These are phyloP conservation scores for Sminthopsis crassicaudata DNA, from an alignment of 2,113 vertebrate species.

Conservation along the genomic window DNA sequence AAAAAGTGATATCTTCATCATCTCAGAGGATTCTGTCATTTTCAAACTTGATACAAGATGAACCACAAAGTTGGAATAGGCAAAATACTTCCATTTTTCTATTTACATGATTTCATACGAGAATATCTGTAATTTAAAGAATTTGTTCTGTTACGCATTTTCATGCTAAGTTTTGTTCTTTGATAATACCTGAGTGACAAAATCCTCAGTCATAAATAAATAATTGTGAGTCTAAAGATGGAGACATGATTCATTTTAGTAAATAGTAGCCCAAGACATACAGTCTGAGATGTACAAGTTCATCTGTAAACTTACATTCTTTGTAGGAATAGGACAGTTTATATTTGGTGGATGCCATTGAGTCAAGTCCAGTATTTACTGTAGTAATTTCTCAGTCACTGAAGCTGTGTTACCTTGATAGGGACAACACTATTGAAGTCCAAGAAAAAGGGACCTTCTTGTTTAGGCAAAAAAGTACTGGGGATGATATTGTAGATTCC, in stretches of 20 bases:
- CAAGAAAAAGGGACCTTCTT: constrained; percentile 98
- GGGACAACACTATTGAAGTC: constrained; percentile 91
- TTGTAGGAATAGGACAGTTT: constrained; percentile 6
- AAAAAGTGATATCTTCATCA: neutral
- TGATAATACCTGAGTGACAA: constrained; percentile 58
- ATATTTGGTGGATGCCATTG: neutral
- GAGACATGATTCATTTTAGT: constrained; percentile 59
- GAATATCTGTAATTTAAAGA: neutral
- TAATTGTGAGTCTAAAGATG: constrained; percentile 31
- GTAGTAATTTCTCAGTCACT: constrained; percentile 83
- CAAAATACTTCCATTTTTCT: constrained; percentile 12
- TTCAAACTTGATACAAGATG: constrained; percentile 27
- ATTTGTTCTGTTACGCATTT: constrained; percentile 49
- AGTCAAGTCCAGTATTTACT: constrained; percentile 9
- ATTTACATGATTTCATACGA: constrained; percentile 1
- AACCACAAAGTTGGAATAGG: neutral
- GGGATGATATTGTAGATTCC: constrained; percentile 97
- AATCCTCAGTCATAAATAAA: constrained; percentile 48
- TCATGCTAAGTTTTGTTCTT: constrained; percentile 62
- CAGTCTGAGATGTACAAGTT: neutral
- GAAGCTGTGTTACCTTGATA: constrained; percentile 93
- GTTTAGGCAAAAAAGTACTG: constrained; percentile 96
- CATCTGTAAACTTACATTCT: neutral
- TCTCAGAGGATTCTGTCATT: constrained; percentile 6
- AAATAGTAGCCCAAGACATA: constrained; percentile 43